Percentiles rank a stretch among this genome's conserved stretches.
Conservation (phyloP, 2,797 vertebrate genomes). For the Leptodactylus fallax region DNA sequence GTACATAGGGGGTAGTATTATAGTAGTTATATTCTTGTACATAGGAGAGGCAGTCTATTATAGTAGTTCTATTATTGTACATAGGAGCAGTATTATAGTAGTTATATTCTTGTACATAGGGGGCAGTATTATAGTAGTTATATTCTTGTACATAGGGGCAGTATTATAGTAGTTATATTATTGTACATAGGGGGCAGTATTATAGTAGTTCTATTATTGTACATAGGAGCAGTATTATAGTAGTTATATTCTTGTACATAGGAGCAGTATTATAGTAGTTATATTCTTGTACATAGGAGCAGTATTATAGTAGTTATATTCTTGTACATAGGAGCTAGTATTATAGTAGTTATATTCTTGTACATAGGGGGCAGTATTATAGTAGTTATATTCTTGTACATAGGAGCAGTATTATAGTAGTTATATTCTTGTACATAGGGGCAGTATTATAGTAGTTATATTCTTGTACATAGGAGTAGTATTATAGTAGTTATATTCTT, state of each 20-base stretch:
- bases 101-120: not conserved
- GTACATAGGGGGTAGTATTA: not conserved
- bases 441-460: too few species aligned
- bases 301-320: constrained; percentile 6
- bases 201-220: not conserved
- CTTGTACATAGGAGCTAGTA: not conserved
- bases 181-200: not conserved
- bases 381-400: too few species aligned
- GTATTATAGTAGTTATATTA: constrained; percentile 12
- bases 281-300: not conserved
- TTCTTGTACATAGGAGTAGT: not conserved
- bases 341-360: constrained; percentile 5
- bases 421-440: not conserved
- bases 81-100: not conserved
- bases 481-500: constrained; percentile 3
- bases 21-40: not conserved
- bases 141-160: not conserved
- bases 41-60: not conserved
- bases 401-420: not conserved
- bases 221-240: not conserved
- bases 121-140: not conserved
- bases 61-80: not conserved
- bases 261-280: not conserved
- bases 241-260: not conserved
- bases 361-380: not conserved